phyloP scores from a whole-genome alignment of 2,113 vertebrate species.

The Anolis carolinensis region DNA sequence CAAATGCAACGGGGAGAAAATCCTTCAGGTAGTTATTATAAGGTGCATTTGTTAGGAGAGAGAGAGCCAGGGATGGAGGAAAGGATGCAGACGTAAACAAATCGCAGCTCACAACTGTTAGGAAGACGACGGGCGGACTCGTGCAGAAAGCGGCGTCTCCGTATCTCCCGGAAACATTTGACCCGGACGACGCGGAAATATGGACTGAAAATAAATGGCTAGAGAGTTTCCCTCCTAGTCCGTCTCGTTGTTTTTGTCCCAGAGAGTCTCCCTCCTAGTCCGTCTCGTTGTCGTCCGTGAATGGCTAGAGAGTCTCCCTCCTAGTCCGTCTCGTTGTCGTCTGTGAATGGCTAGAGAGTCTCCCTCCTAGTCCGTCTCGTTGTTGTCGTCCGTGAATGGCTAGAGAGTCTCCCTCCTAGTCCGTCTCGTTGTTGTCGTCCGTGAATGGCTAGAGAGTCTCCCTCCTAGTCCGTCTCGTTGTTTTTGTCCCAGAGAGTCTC shows the following conservation, averaged over 20 bases:
- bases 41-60: background rate
- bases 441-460: too few relatives aligned
- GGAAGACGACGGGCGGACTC: background rate
- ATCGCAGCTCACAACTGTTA: background rate
- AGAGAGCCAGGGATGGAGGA: too few relatives aligned
- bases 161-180: background rate
- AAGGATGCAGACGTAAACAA: too few relatives aligned
- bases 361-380: slow-evolving; percentile 12
- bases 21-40: background rate
- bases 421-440: slow-evolving; percentile 61
- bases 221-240: background rate
- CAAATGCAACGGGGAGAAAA: background rate
- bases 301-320: too few relatives aligned
- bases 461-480: slow-evolving; percentile 28
- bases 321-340: slow-evolving; percentile 57
- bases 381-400: slow-evolving; percentile 71
- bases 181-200: background rate
- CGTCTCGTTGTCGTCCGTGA: slow-evolving; percentile 60
- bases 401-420: background rate
- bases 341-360: too few relatives aligned
- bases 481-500: slow-evolving; percentile 61
- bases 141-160: background rate
- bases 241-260: slow-evolving; percentile 59
- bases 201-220: background rate
- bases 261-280: background rate